Base-by-base conservation (phyloP, 2,888 invertebrate genomes). In the Andrena marginata region DNA sequence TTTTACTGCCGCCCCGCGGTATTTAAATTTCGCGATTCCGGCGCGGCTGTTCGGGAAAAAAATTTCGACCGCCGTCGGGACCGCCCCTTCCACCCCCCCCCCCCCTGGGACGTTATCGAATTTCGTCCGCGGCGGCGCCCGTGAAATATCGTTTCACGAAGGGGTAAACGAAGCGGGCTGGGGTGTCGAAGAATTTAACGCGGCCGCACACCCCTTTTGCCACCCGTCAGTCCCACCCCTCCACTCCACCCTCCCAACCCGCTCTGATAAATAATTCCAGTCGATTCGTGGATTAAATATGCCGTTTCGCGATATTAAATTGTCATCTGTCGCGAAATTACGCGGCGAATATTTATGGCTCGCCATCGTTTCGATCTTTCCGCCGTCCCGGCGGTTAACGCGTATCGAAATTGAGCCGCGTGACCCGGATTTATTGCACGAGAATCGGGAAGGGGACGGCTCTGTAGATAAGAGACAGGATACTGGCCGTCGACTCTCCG, bases 221-320 rank as follows among this genome's bases (percentile, higher is more conserved):
- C 42, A 42, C 42, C 42, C 42, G 4, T 42, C 42, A 16, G 2
- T 42, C 4, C 59, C 1, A 0, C 2, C 0, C 6, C 4, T 23
- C 23, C 23, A 0, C 0, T n/a, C 4, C 0, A 4, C 0, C n/a
- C 16, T 8, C 54, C 23, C 8, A 2, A 1, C 6, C 20, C 1
- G 42, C 16, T 8, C 13, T 62, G 60, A 68, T 80, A 80, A 80
- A 82, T 74, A 74, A 82, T 80, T 68, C 67, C 49, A 7, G 31
- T 35, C 67, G 63, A 75, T 54, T 63, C 20, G 35, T 42, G 42
- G 69, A 80, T 82, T 67, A 80, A 82, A 63, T 68, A 71, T 67
- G 60, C 62, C 73, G 83, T 49, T 56, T 70, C 74, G 62, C 65
- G 70, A 81, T 71, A 81, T 83, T 81, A 73, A 83, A 83, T 81